phyloP scores from a whole-genome alignment of 2,797 vertebrate genomes.

The Galago senegalensis region DNA sequence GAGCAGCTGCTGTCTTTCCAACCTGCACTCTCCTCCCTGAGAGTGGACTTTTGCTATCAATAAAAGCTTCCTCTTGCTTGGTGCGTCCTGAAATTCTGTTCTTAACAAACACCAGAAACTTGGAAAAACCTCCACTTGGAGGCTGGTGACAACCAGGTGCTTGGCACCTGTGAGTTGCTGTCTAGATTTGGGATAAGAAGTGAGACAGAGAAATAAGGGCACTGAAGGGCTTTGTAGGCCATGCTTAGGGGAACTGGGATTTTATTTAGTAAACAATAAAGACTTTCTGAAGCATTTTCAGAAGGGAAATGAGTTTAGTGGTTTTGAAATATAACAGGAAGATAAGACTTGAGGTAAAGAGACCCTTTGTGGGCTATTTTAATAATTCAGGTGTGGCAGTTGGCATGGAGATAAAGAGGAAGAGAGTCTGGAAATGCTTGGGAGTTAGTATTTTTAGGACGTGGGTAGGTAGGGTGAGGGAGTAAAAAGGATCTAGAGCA shows the following conservation, averaged over 20 bases:
- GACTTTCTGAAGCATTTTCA: conserved; percentile 35
- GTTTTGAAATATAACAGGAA: conserved; percentile 34
- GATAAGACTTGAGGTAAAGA: not conserved
- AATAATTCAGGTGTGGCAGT: not conserved
- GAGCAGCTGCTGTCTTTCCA: not conserved
- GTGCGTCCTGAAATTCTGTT: not conserved
- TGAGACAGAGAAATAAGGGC: not conserved
- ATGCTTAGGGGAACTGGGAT: not conserved
- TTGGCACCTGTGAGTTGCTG: not conserved
- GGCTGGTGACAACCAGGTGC: not conserved
- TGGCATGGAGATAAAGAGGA: not conserved
- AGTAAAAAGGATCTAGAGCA: not conserved
- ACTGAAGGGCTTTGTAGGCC: not conserved
- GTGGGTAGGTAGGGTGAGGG: not conserved
- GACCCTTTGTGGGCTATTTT: not conserved
- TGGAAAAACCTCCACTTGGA: not conserved
- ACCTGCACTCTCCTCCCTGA: not conserved
- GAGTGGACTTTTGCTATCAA: not conserved
- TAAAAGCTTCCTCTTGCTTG: not conserved
- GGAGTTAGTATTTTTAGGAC: conserved; percentile 33
- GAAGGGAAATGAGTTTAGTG: conserved; percentile 9
- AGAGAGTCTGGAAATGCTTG: not conserved
- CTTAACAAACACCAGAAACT: not conserved
- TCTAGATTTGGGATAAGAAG: not conserved
- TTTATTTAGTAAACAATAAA: conserved; percentile 23